Conservation (phyloP, 2,113 vertebrate genomes). For the Colossoma macropomum region DNA sequence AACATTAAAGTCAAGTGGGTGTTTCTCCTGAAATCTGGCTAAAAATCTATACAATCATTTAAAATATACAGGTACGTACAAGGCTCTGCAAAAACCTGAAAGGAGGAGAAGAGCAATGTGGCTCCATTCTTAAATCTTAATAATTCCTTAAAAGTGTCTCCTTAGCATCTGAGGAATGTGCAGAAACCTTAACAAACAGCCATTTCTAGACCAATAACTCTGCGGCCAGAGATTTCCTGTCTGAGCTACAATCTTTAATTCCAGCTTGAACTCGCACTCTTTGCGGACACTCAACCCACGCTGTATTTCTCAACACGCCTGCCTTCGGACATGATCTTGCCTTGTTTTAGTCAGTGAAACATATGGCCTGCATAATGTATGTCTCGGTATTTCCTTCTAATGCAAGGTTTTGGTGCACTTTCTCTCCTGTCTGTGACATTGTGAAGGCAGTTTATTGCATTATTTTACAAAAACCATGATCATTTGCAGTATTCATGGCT, state of each 20-base stretch:
- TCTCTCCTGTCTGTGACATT: background rate
- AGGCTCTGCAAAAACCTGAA: background rate
- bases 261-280: background rate
- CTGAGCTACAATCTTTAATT: background rate
- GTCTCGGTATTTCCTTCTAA: background rate
- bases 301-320: background rate
- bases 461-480: background rate
- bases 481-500: background rate
- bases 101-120: too few relatives aligned
- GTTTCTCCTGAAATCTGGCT: too few relatives aligned
- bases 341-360: background rate
- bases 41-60: too few relatives aligned
- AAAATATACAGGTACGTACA: background rate
- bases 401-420: background rate
- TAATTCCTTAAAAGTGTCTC: background rate
- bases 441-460: background rate
- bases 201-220: background rate
- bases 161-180: constrained; percentile 7
- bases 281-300: background rate
- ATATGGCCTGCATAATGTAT: background rate
- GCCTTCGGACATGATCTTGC: background rate
- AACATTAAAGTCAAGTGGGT: too few relatives aligned
- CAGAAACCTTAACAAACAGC: constrained; percentile 16
- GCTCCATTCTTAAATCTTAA: background rate
- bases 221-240: background rate